Percentiles rank a stretch among this genome's conserved stretches.
Evolutionary conservation across 2,888 invertebrate species (phyloP).

Genomic region (Tortrix viridana): DNA sequence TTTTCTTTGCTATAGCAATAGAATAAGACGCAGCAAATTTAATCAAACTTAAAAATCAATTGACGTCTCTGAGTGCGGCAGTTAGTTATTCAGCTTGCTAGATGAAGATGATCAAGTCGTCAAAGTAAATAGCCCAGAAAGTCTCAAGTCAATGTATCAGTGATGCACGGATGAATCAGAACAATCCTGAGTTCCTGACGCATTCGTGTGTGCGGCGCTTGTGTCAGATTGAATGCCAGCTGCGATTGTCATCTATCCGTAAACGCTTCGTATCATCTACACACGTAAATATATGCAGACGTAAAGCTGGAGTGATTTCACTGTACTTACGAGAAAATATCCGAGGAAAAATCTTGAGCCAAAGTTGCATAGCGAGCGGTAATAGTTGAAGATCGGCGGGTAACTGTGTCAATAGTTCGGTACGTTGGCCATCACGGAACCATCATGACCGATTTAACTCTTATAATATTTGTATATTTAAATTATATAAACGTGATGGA

Average conservation of each 20-base stretch:
- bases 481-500: background rate
- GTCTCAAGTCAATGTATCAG: background rate
- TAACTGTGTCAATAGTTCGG: slow-evolving; percentile 50
- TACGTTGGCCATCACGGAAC: slow-evolving; percentile 46
- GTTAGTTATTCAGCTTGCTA: background rate
- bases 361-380: slow-evolving; percentile 22
- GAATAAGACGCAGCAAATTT: no score
- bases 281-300: no score
- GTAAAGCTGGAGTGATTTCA: no score
- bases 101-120: background rate
- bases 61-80: no score
- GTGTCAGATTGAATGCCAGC: no score
- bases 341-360: slow-evolving; percentile 21
- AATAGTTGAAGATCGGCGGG: slow-evolving; percentile 40
- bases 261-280: no score
- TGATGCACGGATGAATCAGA: background rate
- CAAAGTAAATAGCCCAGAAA: background rate
- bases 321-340: slow-evolving; percentile 4
- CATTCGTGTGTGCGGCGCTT: no score
- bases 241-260: no score
- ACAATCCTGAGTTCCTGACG: no score
- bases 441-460: slow-evolving; percentile 27
- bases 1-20: no score
- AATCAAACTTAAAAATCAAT: no score
- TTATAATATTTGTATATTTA: slow-evolving; percentile 9